phyloP scores from a whole-genome alignment of 64 coral and sea anemone genomes.

The Stichodactyla mertensii region DNA sequence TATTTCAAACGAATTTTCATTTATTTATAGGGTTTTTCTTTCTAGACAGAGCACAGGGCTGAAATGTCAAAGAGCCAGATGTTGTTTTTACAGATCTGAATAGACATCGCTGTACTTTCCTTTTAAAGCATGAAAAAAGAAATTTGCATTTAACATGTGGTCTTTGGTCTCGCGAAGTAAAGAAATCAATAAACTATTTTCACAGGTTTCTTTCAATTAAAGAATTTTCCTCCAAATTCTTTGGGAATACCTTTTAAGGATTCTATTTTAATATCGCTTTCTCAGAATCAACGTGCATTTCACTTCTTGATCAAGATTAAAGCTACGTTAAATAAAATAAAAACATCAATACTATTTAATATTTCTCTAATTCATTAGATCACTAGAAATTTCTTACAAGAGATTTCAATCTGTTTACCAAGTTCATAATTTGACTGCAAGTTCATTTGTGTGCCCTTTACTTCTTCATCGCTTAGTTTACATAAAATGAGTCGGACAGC shows the following conservation, averaged over 20 bases:
- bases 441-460: neutral
- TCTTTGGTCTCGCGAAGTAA: neutral
- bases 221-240: neutral
- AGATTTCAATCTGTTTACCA: neutral
- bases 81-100: neutral
- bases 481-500: neutral
- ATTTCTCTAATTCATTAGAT: neutral
- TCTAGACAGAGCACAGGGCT: neutral
- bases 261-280: neutral
- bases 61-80: constrained; percentile 4
- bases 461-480: neutral
- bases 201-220: neutral
- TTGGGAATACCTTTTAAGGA: constrained; percentile 6
- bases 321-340: neutral
- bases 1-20: neutral
- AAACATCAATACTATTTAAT: neutral
- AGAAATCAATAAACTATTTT: neutral
- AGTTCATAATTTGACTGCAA: neutral
- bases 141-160: constrained; percentile 1
- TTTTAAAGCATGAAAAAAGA: constrained; percentile 5
- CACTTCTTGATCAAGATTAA: neutral
- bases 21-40: neutral
- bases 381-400: neutral
- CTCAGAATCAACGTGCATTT: neutral
- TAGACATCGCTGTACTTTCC: neutral